Evolutionary conservation across 2,797 vertebrate species (phyloP), one percentile per base, ranked within the genome.

Genomic region (Chaunax sp.): DNA sequence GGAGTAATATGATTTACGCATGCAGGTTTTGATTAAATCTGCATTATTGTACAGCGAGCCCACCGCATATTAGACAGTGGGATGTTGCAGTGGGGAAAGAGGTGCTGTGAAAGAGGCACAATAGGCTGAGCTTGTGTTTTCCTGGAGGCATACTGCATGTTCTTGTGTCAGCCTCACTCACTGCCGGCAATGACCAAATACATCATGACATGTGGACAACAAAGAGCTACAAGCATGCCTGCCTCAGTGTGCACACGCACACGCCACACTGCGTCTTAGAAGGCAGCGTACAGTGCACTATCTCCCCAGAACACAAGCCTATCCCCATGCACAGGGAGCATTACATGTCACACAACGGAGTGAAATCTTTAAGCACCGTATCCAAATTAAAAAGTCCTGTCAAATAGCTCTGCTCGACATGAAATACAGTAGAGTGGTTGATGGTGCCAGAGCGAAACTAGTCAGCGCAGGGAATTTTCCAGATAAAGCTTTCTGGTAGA

Each of bases 141-240:
- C 87, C 91, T 91, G 81, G 59, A 87, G 90, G 86, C 85, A 68
- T 69, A 57, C 84, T 90, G 84, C 82, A 83, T 81, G 87, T 87
- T 85, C 78, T 75, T 69, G 75, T 89, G 91, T 94, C 91, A 89
- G 87, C 85, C 80, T 77, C 65, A 55, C 89, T 92, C 86, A 78
- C 80, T 82, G 75, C 85, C 60, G 82, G 63, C 75, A 78, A 78
- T 89, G 89, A 89, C 87, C 89, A 93, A 91, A 94, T 92, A 82
- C 82, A 83, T 84, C 85, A 84, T 89, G 92, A 92, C 92, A 93
- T 86, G 90, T 90, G 90, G 87, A 90, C 88, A 93, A 93, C 92
- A 93, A 93, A 92, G 91, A 88, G 87, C 90, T 89, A 86, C 83
- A 87, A 84, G 83, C 85, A 87, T 63, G 88, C 72, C 67, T 64